A percentile compares a stretch with the other conserved stretches of the same genome.
phyloP scores from a whole-genome alignment of 2,797 vertebrate species.

The Pseudotriccus pelzelni region DNA sequence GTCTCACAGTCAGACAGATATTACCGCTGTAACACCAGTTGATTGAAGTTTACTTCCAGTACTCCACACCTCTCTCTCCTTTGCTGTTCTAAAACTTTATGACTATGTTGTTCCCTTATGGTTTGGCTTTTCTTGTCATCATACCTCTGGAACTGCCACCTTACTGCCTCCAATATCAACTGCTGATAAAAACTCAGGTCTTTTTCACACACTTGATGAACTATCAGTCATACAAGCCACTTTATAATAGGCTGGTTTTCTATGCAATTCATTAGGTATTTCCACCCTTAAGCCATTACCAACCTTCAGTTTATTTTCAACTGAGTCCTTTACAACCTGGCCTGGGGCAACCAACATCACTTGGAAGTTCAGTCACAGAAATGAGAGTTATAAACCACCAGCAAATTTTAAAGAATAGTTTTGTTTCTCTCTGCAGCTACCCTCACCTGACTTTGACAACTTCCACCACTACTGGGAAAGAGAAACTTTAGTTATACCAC shows the following conservation, averaged over 20 bases:
- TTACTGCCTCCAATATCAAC: not conserved
- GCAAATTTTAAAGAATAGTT: not conserved
- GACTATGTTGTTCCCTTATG: not conserved
- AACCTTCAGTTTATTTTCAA: slow-evolving; percentile 21
- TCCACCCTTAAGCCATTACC: not conserved
- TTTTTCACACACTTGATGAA: not conserved
- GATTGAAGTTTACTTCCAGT: not conserved
- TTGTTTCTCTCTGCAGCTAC: not conserved
- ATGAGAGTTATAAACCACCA: not conserved
- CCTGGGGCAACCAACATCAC: not conserved
- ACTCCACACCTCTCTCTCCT: not conserved
- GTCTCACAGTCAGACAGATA: not conserved
- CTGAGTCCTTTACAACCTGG: not conserved
- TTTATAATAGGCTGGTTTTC: not conserved
- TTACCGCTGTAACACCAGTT: not conserved
- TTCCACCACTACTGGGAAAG: accelerated
- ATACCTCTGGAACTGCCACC: not conserved
- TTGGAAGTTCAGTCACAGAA: not conserved
- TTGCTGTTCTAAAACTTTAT: not conserved
- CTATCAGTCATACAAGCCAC: not conserved
- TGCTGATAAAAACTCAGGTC: not conserved
- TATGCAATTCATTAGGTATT: not conserved
- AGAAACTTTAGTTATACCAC: not conserved
- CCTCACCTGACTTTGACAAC: not conserved
- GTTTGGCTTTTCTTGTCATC: not conserved